Conservation (phyloP, 2,113 vertebrate species). For the Mystacornis crossleyi region DNA sequence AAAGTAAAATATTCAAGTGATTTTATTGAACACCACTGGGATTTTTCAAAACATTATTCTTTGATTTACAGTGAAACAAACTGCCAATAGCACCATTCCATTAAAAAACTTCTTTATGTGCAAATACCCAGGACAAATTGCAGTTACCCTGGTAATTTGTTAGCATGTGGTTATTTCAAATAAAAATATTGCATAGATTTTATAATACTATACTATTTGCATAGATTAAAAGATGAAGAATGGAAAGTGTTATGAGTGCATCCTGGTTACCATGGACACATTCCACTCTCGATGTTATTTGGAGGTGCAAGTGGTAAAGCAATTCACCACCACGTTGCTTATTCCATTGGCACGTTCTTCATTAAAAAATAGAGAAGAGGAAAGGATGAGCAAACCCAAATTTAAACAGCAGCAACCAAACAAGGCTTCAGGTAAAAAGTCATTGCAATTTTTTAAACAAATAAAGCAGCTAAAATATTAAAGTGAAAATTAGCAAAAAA, state of each 20-base stretch:
- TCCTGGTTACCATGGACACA: background rate
- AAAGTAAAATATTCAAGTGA: background rate
- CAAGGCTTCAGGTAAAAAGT: background rate
- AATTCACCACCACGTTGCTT: background rate
- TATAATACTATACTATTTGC: background rate
- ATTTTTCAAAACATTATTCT: background rate
- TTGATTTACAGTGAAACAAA: background rate
- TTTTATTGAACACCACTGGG: background rate
- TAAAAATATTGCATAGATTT: background rate
- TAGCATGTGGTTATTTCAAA: background rate
- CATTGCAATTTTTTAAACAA: background rate
- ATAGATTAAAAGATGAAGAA: constrained; percentile 4
- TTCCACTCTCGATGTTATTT: background rate
- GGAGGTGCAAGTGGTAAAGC: background rate
- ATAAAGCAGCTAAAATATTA: background rate
- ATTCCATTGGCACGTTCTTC: background rate
- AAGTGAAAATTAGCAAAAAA: background rate
- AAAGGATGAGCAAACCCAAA: background rate
- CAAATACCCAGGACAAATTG: background rate
- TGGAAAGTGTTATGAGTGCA: background rate
- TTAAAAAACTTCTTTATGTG: background rate
- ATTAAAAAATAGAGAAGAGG: background rate
- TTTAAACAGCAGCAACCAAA: background rate
- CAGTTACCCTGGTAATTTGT: background rate
- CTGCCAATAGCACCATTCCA: background rate